A percentile compares a stretch with the other conserved stretches of the same genome.
These are phyloP conservation scores for Plectropomus leopardus DNA, from an alignment of 2,113 vertebrate genomes.

Conservation along the genomic window DNA sequence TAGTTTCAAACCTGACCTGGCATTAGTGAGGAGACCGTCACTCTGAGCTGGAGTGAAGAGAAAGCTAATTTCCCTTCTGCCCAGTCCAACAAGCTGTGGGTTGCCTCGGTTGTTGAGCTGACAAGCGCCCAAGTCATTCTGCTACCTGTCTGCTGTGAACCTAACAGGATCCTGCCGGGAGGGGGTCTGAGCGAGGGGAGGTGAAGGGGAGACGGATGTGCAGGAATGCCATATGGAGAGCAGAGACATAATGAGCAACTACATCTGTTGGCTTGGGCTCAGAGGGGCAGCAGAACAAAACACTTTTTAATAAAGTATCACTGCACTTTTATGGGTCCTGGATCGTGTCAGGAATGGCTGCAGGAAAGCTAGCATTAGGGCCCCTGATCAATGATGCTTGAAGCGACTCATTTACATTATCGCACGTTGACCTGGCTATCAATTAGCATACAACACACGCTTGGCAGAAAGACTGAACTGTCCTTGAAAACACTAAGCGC, in stretches of 20 bases:
- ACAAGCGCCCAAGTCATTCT: conserved; percentile 60
- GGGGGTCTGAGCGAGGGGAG: conserved; percentile 26
- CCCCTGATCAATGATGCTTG: conserved; percentile 27
- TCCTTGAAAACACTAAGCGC: conserved; percentile 58
- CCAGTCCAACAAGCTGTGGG: conserved; percentile 45
- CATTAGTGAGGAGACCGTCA: conserved; percentile 38
- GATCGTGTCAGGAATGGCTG: conserved; percentile 43
- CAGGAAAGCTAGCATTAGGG: conserved; percentile 10
- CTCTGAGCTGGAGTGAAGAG: conserved; percentile 53
- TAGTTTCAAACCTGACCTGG: conserved; percentile 42
- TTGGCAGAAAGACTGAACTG: conserved; percentile 44
- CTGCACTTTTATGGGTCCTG: conserved; percentile 56
- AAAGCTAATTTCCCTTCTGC: conserved; percentile 63
- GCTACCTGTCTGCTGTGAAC: conserved; percentile 65
- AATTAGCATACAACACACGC: conserved; percentile 58
- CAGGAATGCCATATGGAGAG: conserved; percentile 78
- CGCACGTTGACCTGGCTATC: conserved; percentile 48
- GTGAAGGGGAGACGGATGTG: conserved; percentile 51
- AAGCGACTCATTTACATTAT: conserved; percentile 61
- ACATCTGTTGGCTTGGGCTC: conserved; percentile 78
- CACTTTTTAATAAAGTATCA: conserved; percentile 77
- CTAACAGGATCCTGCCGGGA: conserved; percentile 37
- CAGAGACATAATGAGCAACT: conserved; percentile 76
- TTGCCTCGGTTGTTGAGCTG: conserved; percentile 52
- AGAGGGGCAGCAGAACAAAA: conserved; percentile 74